Evolutionary conservation across 2,797 vertebrate species (phyloP), one percentile per base, ranked within the genome.

Genomic region (Ceryle rudis): DNA sequence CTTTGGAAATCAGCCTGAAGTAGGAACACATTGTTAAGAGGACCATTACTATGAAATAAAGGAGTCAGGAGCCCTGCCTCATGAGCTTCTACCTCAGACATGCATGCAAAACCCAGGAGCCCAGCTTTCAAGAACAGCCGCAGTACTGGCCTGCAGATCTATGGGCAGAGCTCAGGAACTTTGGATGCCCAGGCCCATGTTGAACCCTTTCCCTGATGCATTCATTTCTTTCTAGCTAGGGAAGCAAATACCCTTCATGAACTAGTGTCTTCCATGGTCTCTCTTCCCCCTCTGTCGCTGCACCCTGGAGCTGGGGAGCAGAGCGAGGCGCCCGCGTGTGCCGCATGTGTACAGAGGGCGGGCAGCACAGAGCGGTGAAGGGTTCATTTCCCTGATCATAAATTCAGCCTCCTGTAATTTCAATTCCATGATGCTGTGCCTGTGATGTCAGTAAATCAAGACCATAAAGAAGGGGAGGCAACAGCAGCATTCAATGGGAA

Each of bases 351-450:
- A 15, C 23, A 4, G 17, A 3, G 8, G 49, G 22, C 22, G 31
- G 47, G 11, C 17, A 19, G 31, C 33, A 6, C 12, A 0, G 23
- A 41, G 67, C 17, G 28, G 41, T 21, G 39, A 46, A 91, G 70
- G 78, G 81, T 82, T 96, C 66, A 55, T 90, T 93, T 15, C 86
- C 91, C 95, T 84, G 9, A 86, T 57, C 86, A 92, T 93, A 85
- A 96, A 95, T 86, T 57, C 94, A 81, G 80, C 86, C 73, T 95
- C 70, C 90, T 3, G 35, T 92, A 72, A 90, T 96, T 89, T 81
- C 90, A 74, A 21, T 54, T 42, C 33, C 0, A 0, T 5, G 33
- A 31, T 70, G 65, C 84, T 19, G 83, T 4, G 20, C 69, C 85
- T 73, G 71, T 88, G 96, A 95, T 42, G 42, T 58, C 72, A 66